A percentile compares a stretch with the other conserved stretches of the same genome.
phyloP scores from a whole-genome alignment of 2,113 vertebrate species.

The Suncus etruscus region DNA sequence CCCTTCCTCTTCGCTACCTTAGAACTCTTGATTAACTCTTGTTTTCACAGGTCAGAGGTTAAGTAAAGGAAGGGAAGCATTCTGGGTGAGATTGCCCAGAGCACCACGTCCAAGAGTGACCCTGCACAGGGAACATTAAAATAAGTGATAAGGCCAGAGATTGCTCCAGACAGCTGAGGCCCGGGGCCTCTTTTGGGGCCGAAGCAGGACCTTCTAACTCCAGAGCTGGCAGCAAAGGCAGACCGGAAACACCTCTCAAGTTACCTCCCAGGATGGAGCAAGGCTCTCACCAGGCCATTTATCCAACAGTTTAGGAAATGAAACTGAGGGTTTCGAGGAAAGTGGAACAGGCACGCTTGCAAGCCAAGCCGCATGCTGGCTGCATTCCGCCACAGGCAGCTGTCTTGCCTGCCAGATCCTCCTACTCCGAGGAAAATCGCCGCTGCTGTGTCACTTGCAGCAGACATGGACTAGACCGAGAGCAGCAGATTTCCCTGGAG shows the following conservation, averaged over 20 bases:
- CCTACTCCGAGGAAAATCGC: constrained; percentile 22
- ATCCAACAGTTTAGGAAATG: constrained; percentile 44
- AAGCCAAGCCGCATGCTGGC: not conserved
- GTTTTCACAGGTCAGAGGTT: constrained; percentile 97
- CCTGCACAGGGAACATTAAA: constrained; percentile 79
- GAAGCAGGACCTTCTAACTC: constrained; percentile 70
- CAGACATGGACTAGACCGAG: not conserved
- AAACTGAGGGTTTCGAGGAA: constrained; percentile 25
- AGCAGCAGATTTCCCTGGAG: constrained; percentile 43
- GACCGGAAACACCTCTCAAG: constrained; percentile 70
- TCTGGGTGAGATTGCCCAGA: constrained; percentile 89
- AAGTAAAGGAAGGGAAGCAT: constrained; percentile 97
- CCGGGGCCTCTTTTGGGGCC: constrained; percentile 87
- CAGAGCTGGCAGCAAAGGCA: constrained; percentile 73
- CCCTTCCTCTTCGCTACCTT: constrained; percentile 93
- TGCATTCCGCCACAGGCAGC: constrained; percentile 30
- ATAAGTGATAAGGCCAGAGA: constrained; percentile 77
- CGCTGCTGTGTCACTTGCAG: not conserved
- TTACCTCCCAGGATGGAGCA: constrained; percentile 61
- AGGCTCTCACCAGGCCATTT: constrained; percentile 60
- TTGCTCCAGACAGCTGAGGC: constrained; percentile 81
- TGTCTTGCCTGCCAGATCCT: constrained; percentile 5
- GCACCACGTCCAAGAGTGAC: constrained; percentile 82
- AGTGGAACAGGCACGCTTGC: constrained; percentile 6
- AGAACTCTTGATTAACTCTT: constrained; percentile 94